Percentiles rank a stretch among this genome's conserved stretches.
Evolutionary conservation across 2,888 invertebrate species (phyloP).

Genomic region (Phlogophora meticulosa): DNA sequence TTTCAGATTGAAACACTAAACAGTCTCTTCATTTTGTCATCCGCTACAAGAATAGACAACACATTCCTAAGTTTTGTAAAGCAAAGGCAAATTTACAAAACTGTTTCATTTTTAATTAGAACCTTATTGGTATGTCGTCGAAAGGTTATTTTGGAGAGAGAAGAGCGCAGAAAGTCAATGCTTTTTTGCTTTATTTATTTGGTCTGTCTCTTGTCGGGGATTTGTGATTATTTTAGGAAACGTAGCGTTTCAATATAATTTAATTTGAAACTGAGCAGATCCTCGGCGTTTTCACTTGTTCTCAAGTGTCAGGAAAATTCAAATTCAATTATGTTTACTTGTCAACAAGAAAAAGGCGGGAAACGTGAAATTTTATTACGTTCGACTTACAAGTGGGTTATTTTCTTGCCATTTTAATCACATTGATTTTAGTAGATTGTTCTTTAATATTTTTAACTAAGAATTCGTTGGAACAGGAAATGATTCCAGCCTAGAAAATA

Average conservation of each 20-base stretch:
- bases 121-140: accelerated
- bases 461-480: background rate
- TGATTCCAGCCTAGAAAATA: background rate
- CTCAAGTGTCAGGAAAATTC: no score
- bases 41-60: constrained; percentile 46
- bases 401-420: no score
- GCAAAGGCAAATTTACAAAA: constrained; percentile 15
- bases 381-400: background rate
- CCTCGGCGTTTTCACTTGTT: background rate
- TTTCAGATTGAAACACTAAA: constrained; percentile 28
- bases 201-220: constrained; percentile 27
- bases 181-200: constrained; percentile 50
- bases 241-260: constrained; percentile 26
- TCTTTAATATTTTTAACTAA: background rate
- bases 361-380: background rate
- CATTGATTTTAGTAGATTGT: no score
- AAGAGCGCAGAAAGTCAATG: constrained; percentile 1
- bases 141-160: background rate
- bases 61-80: constrained; percentile 46
- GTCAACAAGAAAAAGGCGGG: background rate
- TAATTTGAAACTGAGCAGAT: constrained; percentile 20
- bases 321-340: background rate
- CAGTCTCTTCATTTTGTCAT: constrained; percentile 52
- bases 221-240: constrained; percentile 53
- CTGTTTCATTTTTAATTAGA: constrained; percentile 1